These are phyloP conservation scores for Phaenicophaeus curvirostris DNA, from an alignment of 2,797 vertebrate genomes.

Conservation along the genomic window DNA sequence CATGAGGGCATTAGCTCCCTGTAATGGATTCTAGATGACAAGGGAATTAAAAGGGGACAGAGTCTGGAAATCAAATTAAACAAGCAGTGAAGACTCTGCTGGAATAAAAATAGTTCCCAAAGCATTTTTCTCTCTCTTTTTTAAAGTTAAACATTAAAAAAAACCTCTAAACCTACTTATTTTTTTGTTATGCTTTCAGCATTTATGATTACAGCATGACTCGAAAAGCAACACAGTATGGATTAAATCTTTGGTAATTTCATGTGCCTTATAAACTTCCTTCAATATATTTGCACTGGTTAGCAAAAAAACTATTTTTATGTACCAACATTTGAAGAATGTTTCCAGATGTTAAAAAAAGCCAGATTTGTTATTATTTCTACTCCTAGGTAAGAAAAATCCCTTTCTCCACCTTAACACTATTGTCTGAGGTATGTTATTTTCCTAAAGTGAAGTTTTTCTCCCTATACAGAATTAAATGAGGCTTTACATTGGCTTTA, in stretches of 20 bases:
- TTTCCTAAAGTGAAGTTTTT: not conserved
- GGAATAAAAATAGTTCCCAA: conserved; percentile 44
- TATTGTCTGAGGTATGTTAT: not conserved
- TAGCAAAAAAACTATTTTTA: not conserved
- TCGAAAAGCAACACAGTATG: not conserved
- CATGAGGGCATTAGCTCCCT: conserved; percentile 72
- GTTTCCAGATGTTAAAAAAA: not conserved
- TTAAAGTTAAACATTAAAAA: not conserved
- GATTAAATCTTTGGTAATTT: conserved; percentile 46
- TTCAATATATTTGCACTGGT: not conserved
- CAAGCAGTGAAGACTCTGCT: conserved; percentile 33
- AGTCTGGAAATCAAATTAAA: conserved; percentile 59
- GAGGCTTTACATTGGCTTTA: not conserved
- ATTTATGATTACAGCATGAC: not conserved
- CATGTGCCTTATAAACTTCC: not conserved
- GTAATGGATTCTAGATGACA: conserved; percentile 55
- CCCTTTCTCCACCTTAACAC: not conserved
- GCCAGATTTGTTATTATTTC: not conserved
- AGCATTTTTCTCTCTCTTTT: not conserved
- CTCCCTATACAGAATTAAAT: not conserved
- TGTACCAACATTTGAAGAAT: not conserved
- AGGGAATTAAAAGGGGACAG: conserved; percentile 60
- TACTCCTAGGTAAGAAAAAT: not conserved
- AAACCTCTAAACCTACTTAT: rapidly evolving
- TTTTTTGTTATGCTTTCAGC: not conserved